Percentiles rank a stretch among this genome's conserved stretches.
Conservation (phyloP, 2,888 invertebrate species). For the Chouioia cunea region DNA sequence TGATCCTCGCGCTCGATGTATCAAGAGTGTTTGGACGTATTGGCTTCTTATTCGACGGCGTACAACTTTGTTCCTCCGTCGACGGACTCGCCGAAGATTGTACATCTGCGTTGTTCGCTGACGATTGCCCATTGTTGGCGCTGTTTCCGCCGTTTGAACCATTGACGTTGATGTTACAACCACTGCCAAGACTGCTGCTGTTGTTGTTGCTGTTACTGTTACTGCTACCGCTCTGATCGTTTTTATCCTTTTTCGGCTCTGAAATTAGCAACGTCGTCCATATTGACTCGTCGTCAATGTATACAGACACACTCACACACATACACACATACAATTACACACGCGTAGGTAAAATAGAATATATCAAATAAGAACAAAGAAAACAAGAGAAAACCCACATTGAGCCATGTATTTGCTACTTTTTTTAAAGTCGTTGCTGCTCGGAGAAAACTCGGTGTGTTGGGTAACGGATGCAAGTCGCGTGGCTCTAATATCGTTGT, state of each 20-base stretch:
- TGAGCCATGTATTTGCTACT: too few relatives aligned
- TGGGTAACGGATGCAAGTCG: too few relatives aligned
- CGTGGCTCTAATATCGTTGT: too few relatives aligned
- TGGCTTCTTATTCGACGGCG: slow-evolving; percentile 69
- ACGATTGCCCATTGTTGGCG: slow-evolving; percentile 51
- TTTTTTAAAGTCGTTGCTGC: too few relatives aligned
- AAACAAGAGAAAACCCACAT: too few relatives aligned
- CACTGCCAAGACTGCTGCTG: too few relatives aligned
- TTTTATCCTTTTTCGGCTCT: slow-evolving; percentile 95
- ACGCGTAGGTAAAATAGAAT: too few relatives aligned
- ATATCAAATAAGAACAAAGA: too few relatives aligned
- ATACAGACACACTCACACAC: too few relatives aligned
- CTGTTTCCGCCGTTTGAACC: slow-evolving; percentile 26
- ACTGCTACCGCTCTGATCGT: slow-evolving; percentile 73
- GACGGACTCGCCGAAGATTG: slow-evolving; percentile 60
- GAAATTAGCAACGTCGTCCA: slow-evolving; percentile 65
- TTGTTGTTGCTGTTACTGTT: slow-evolving; percentile 41
- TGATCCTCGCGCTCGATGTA: slow-evolving; percentile 72
- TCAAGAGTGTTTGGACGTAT: slow-evolving; percentile 85
- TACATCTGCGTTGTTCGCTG: slow-evolving; percentile 53
- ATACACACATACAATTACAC: too few relatives aligned
- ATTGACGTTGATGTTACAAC: too few relatives aligned
- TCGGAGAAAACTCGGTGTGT: too few relatives aligned
- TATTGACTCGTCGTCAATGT: background rate
- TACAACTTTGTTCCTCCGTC: slow-evolving; percentile 60